Percentiles rank a stretch among this genome's conserved stretches.
phyloP scores from a whole-genome alignment of 2,797 vertebrate species.

The Australoheros facetus region DNA sequence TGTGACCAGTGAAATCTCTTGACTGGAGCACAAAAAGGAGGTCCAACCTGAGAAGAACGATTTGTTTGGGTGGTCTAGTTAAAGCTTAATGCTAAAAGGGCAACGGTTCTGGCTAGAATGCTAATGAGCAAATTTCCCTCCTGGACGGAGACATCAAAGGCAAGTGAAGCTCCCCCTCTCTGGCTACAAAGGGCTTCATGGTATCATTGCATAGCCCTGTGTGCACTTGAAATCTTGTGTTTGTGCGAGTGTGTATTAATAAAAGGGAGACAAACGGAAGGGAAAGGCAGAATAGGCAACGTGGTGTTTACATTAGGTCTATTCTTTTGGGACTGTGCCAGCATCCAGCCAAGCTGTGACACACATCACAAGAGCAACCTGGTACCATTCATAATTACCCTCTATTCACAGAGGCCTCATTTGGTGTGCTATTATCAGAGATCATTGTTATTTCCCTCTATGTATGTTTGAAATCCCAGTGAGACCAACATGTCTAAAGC shows the following conservation, averaged over 20 bases:
- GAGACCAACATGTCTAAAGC: conserved; percentile 70
- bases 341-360: conserved; percentile 69
- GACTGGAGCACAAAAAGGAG: conserved; percentile 42
- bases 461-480: conserved; percentile 64
- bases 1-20: conserved; percentile 35
- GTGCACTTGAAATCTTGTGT: conserved; percentile 31
- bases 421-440: conserved; percentile 76
- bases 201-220: conserved; percentile 60
- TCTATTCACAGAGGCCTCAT: conserved; percentile 73
- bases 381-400: conserved; percentile 72
- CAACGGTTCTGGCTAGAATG: conserved; percentile 74
- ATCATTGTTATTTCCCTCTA: conserved; percentile 77
- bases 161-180: conserved; percentile 47
- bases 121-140: conserved; percentile 74
- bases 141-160: conserved; percentile 78
- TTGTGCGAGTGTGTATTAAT: background rate
- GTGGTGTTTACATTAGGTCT: conserved; percentile 72
- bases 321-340: conserved; percentile 62
- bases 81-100: conserved; percentile 72
- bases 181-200: conserved; percentile 54
- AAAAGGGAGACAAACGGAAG: conserved; percentile 25
- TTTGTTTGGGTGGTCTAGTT: conserved; percentile 80
- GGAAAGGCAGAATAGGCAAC: conserved; percentile 40
- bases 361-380: conserved; percentile 71
- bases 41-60: conserved; percentile 54